Evolutionary conservation across 2,888 invertebrate species (phyloP).

Genomic region (Polydrusus pterygomalis): DNA sequence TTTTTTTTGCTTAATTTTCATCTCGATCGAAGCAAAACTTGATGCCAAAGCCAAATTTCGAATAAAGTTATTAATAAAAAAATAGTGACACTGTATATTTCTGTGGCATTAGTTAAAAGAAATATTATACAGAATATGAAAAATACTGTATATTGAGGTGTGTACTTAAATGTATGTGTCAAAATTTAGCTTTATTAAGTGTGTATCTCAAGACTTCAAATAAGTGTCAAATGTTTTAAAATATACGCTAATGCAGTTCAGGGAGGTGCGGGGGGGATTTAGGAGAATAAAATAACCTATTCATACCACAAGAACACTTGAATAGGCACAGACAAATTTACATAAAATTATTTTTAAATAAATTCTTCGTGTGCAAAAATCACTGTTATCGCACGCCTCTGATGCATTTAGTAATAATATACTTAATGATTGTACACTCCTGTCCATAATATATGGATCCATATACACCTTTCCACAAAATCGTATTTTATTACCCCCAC

Average conservation of each 20-base stretch:
- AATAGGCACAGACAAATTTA: too few species aligned
- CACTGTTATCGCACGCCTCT: too few species aligned
- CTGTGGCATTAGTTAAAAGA: not conserved
- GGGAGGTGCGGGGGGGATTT: too few species aligned
- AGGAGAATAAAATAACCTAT: too few species aligned
- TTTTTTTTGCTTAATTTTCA: too few species aligned
- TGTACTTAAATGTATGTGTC: not conserved
- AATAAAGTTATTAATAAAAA: too few species aligned
- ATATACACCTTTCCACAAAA: conserved; percentile 9
- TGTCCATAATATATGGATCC: conserved; percentile 11
- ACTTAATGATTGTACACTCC: not conserved
- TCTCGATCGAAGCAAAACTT: too few species aligned
- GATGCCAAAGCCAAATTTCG: too few species aligned
- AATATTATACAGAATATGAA: not conserved
- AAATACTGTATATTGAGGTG: not conserved
- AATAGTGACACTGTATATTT: too few species aligned
- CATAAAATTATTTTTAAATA: too few species aligned
- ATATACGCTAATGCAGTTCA: not conserved
- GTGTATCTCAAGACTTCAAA: conserved; percentile 4
- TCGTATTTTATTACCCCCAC: not conserved
- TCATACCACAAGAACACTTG: too few species aligned
- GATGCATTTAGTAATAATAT: not conserved
- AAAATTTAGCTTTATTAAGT: conserved; percentile 11
- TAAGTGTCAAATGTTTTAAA: conserved; percentile 8
- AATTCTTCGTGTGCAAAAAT: too few species aligned